Base-by-base conservation (phyloP, 2,797 vertebrate species). In the Rhinella marina region DNA sequence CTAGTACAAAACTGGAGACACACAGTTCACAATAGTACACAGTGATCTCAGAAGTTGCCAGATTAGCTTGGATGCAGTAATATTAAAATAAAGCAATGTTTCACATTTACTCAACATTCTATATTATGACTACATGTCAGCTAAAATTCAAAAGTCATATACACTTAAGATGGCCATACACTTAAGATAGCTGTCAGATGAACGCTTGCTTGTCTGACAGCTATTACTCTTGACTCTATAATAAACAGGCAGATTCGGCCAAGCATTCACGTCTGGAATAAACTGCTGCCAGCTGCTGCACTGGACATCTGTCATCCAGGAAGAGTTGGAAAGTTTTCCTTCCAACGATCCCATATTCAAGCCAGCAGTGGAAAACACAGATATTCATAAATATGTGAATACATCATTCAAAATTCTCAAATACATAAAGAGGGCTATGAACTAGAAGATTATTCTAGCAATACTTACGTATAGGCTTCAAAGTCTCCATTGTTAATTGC, bases 401-500 rank as follows among this genome's bases (percentile, higher is more conserved):
- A 5, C 7, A 27, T 56, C 54, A 29, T 61, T 59, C 57, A 17
- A 62, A 62, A 52, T 13, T 21, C 32, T 50, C 19, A 7, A 29
- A 32, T 21, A 14, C 27, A 32, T 61, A 48, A 59, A 25, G 0
- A 56, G 54, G 6, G 7, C 11, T 57, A 61, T 10, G 27, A 62
- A 61, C 19, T 4, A 23, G 41, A 25, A 62, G 0, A 59, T 27
- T 54, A 76, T 76, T 52, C 80, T 19, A 87, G 25, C n/a, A 25
- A 52, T n/a, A 96, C 98, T 97, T 86, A 99, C 98, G 97, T 99
- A 94, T 99, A 99, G 48, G 97, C 98, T 94, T 99, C 98, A 16
- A 99, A 99, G 94, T 99, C 98, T 52, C 97, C 97, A 0, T 96
- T 99, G 95, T 99, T 99, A 93, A 99, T 98, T 27, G 98, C 97